A percentile compares a stretch with the other conserved stretches of the same genome.
phyloP scores from a whole-genome alignment of 1,140 invertebrate genomes.

The Zaprionus africanus region DNA sequence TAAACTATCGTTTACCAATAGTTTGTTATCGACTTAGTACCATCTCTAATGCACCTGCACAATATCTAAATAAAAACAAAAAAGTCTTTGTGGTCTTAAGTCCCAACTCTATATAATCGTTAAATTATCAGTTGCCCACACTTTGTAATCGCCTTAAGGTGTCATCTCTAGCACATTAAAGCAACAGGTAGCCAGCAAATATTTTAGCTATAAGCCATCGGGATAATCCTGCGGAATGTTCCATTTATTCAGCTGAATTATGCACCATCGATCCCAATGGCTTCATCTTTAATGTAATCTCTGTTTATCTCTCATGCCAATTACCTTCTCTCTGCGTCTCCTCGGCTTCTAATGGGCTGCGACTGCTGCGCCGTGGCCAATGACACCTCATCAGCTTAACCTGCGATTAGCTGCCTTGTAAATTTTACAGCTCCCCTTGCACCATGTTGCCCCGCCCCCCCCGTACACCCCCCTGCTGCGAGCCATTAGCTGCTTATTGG shows the following conservation, averaged over 20 bases:
- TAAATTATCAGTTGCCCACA: neutral
- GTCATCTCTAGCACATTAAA: neutral
- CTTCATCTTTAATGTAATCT: constrained; percentile 6
- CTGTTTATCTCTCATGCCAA: neutral
- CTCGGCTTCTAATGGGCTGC: constrained; percentile 57
- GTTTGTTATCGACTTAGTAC: no score
- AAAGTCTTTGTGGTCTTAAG: neutral
- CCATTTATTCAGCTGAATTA: constrained; percentile 5
- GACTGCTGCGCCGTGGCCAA: constrained; percentile 19
- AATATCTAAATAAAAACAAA: no score
- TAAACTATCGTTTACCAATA: no score
- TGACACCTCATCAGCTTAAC: constrained; percentile 37
- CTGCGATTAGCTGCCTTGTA: constrained; percentile 44
- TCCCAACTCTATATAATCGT: neutral
- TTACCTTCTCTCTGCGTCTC: neutral
- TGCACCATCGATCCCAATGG: constrained; percentile 5
- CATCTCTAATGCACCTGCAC: no score
- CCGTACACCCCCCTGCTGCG: neutral
- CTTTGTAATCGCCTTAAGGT: neutral
- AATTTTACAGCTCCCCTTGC: constrained; percentile 18
- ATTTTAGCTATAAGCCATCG: neutral
- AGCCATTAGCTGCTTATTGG: constrained; percentile 45
- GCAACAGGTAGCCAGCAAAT: neutral
- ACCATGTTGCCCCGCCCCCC: neutral
- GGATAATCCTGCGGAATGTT: constrained; percentile 2